Evolutionary conservation across 1,140 invertebrate genomes (phyloP), one percentile per base, ranked within the genome.

Genomic region (Neodiprion virginianus): DNA sequence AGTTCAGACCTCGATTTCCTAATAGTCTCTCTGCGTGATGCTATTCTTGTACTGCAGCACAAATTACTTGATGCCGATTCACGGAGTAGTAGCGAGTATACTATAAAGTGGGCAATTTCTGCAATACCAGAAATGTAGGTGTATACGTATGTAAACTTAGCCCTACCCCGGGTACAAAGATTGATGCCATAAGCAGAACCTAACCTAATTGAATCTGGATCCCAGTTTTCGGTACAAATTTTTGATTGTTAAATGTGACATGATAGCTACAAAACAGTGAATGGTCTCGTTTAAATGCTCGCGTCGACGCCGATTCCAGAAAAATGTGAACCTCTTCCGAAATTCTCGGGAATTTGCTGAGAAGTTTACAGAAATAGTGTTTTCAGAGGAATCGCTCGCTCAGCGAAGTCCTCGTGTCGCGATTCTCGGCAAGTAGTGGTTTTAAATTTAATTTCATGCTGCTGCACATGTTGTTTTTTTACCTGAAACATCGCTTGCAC

Each of bases 401-500:
- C 28, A 40, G 28, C 28, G 28, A 40, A 40, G 28, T 40, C 28
- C 28, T 40, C 28, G 28, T 5, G 28, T 40, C 28, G 28, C 28
- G 28, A 40, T 40, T 40, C 28, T 40, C 28, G 28, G 28, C 28
- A 1, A 40, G 28, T 3, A 40, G 28, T 40, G 28, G 28, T 40
- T 40, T 40, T 40, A 40, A 40, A 40, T 4, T 40, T 40, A 40
- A 3, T 40, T 65, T 65, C 4, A 65, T 14, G 7, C 61, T 14
- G 12, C 17, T 65, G 12, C 2, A 7, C 61, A 65, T 65, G 7
- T 65, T 65, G 12, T 65, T 17, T 65, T 72, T 77, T 79, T 88
- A 93, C 91, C 96, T 94, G 90, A 97, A 97, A 87, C 96, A 98
- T 78, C 96, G 89, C 89, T 97, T 97, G 89, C 96, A 97, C 78